Evolutionary conservation across 2,888 invertebrate genomes (phyloP).

Genomic region (Tortricodes alternella): DNA sequence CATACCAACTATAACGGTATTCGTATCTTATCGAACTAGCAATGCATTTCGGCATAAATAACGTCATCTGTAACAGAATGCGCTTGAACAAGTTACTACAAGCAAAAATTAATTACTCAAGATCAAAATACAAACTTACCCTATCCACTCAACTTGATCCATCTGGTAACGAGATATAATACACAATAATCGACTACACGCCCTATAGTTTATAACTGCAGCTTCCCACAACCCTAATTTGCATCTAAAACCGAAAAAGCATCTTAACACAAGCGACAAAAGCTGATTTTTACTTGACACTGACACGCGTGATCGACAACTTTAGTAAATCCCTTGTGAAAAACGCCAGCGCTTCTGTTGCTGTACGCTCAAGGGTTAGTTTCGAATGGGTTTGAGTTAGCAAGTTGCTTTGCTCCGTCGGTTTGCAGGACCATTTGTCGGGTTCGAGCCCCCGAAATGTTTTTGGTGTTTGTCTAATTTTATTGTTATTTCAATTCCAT

Average conservation of each 20-base stretch:
- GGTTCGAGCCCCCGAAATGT: conserved; percentile 5
- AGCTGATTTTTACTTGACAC: not conserved
- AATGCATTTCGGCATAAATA: too few relatives aligned
- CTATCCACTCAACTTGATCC: conserved; percentile 7
- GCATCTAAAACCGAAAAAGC: not conserved
- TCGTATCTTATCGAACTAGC: too few relatives aligned
- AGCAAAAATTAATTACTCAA: conserved; percentile 4
- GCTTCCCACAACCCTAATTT: not conserved
- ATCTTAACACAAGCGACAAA: not conserved
- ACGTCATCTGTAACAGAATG: not conserved
- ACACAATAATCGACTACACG: conserved; percentile 11
- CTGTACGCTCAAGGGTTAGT: not conserved
- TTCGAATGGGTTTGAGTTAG: not conserved
- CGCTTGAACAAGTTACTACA: not conserved
- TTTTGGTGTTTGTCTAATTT: conserved; percentile 15
- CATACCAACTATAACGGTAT: too few relatives aligned
- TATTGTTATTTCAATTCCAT: conserved; percentile 13
- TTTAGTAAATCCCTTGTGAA: not conserved
- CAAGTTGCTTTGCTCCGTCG: not conserved
- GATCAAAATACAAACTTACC: conserved; percentile 7
- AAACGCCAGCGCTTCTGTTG: not conserved
- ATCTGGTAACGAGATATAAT: conserved; percentile 8
- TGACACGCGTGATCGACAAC: not conserved
- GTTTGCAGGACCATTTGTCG: not conserved
- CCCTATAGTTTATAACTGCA: conserved; percentile 2